phyloP scores from a whole-genome alignment of 2,888 invertebrate species.

The Drosophila borborema region DNA sequence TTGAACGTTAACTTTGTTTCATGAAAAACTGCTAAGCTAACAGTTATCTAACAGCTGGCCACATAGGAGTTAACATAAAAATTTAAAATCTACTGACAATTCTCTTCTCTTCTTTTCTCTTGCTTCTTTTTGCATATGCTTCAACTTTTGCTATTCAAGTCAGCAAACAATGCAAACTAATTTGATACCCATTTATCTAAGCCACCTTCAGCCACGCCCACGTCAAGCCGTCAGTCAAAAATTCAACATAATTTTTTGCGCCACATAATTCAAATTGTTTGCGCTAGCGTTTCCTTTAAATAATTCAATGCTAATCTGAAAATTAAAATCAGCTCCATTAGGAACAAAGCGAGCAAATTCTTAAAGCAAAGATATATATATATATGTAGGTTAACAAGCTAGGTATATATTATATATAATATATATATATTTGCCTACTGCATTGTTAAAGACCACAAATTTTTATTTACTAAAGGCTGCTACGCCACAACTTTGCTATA shows the following conservation, averaged over 20 bases:
- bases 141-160: neutral
- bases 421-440: constrained; percentile 27
- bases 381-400: neutral
- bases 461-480: constrained; percentile 65
- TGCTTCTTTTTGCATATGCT: neutral
- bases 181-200: constrained; percentile 69
- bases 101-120: neutral
- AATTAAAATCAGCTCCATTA: constrained; percentile 80
- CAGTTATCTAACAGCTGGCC: neutral
- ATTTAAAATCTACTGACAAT: neutral
- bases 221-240: constrained; percentile 26
- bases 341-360: constrained; percentile 37
- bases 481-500: constrained; percentile 25
- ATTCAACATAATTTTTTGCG: constrained; percentile 63
- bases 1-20: neutral
- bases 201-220: constrained; percentile 6
- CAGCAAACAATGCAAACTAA: constrained; percentile 36
- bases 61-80: neutral
- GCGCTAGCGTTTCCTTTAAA: constrained; percentile 57
- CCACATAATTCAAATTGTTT: constrained; percentile 75
- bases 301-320: constrained; percentile 80
- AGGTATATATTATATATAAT: neutral
- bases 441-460: constrained; percentile 54
- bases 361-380: neutral
- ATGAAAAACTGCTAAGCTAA: neutral